These are phyloP conservation scores for Palaemon carinicauda DNA, from an alignment of 1,140 invertebrate genomes.

Conservation along the genomic window DNA sequence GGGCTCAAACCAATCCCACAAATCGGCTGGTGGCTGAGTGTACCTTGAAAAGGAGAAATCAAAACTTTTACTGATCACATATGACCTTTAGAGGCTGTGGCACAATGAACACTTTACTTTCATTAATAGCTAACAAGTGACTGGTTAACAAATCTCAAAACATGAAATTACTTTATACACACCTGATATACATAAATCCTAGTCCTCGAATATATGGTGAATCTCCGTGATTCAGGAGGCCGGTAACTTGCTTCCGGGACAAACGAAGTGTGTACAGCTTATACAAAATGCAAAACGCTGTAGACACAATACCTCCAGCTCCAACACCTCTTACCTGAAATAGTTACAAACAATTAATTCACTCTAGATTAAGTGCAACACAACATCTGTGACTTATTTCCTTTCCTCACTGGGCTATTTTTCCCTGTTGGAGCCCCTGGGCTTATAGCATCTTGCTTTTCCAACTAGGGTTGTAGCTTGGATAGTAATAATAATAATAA, in stretches of 20 bases:
- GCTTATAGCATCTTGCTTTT: too few relatives aligned
- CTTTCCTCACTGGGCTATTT: too few relatives aligned
- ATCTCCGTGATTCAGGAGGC: slow-evolving; percentile 93
- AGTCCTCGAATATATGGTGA: slow-evolving; percentile 97
- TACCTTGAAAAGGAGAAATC: slow-evolving; percentile 74
- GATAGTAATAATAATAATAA: too few relatives aligned
- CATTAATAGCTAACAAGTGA: too few relatives aligned
- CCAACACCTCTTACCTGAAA: slow-evolving; percentile 94
- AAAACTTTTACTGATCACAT: not conserved
- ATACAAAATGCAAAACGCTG: slow-evolving; percentile 97
- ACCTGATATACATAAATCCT: slow-evolving; percentile 95
- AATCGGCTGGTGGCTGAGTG: slow-evolving; percentile 92
- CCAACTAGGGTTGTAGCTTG: too few relatives aligned
- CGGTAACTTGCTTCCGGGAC: slow-evolving; percentile 96
- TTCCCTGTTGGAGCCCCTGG: too few relatives aligned
- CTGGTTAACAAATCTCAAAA: too few relatives aligned
- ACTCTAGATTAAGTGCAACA: too few relatives aligned
- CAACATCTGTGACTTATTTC: not conserved
- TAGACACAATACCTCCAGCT: slow-evolving; percentile 98
- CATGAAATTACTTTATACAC: slow-evolving; percentile 25
- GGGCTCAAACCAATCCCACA: slow-evolving; percentile 96
- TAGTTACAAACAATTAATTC: not conserved
- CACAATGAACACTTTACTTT: not conserved
- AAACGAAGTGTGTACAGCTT: slow-evolving; percentile 96
- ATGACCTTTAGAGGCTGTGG: not conserved